These are phyloP conservation scores for Sycobia sp. DNA, from an alignment of 1,140 invertebrate species.

Conservation along the genomic window DNA sequence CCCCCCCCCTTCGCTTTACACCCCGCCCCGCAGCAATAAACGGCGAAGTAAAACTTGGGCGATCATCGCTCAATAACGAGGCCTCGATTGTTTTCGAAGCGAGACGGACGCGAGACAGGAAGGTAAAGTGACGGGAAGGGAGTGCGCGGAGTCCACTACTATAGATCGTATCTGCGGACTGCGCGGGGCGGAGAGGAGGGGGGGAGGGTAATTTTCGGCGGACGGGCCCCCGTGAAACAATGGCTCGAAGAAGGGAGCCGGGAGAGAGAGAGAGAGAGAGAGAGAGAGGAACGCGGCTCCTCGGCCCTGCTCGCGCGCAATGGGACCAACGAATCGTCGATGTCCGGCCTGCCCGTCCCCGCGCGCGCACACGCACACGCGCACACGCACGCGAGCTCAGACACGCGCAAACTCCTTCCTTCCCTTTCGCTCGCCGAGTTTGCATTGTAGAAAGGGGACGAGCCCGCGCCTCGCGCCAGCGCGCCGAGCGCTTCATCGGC, in stretches of 20 bases:
- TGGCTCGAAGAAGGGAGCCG: too few species aligned
- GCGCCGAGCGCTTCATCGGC: too few species aligned
- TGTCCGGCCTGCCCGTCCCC: conserved; percentile 15
- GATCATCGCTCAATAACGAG: conserved; percentile 5
- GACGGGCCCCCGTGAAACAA: neutral
- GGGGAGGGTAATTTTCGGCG: neutral
- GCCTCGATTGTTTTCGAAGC: conserved; percentile 18
- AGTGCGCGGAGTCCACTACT: too few species aligned
- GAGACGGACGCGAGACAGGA: too few species aligned
- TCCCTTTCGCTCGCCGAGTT: too few species aligned
- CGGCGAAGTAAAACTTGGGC: neutral
- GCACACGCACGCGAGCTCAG: neutral
- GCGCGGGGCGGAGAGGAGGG: too few species aligned
- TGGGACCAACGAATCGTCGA: conserved; percentile 13
- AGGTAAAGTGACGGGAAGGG: too few species aligned
- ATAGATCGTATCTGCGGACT: too few species aligned
- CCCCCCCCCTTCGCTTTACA: too few species aligned
- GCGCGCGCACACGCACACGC: neutral
- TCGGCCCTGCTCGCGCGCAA: conserved; percentile 2
- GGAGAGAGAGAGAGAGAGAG: too few species aligned
- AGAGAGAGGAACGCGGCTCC: neutral
- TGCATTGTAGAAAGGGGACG: conserved; percentile 44
- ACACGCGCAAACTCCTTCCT: too few species aligned
- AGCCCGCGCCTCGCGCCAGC: conserved; percentile 39
- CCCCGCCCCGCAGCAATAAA: too few species aligned